A percentile compares a stretch with the other conserved stretches of the same genome.
These are phyloP conservation scores for Eristalinus aeneus DNA, from an alignment of 2,888 invertebrate genomes.

Conservation along the genomic window DNA sequence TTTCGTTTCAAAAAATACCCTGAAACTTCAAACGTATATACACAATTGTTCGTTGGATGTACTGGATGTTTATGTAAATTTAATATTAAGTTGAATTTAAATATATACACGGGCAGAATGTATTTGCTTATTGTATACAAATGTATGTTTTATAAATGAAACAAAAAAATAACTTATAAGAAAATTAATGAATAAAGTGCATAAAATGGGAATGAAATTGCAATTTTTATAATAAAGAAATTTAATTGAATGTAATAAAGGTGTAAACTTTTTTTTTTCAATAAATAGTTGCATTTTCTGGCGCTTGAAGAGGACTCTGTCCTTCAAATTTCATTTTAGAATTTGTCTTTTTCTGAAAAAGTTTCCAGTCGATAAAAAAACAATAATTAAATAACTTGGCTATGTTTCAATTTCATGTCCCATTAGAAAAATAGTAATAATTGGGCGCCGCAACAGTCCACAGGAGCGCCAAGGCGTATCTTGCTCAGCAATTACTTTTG, in stretches of 20 bases:
- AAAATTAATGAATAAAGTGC: conserved; percentile 36
- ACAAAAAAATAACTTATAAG: conserved; percentile 12
- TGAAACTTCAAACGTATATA: conserved; percentile 6
- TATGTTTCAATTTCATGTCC: too few species aligned
- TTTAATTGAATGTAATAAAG: background rate
- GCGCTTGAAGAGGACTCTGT: too few species aligned
- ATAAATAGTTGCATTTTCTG: too few species aligned
- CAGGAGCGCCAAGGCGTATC: too few species aligned
- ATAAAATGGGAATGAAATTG: conserved; percentile 36
- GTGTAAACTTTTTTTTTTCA: too few species aligned
- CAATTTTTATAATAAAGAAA: conserved; percentile 22
- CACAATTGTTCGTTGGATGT: conserved; percentile 46
- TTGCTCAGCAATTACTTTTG: too few species aligned
- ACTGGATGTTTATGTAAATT: conserved; percentile 58
- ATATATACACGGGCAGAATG: conserved; percentile 17
- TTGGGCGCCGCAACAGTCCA: too few species aligned
- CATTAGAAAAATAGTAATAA: too few species aligned
- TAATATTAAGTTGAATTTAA: conserved; percentile 37
- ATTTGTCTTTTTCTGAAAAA: too few species aligned
- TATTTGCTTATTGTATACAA: conserved; percentile 38
- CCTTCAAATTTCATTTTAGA: too few species aligned
- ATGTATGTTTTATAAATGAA: conserved; percentile 35
- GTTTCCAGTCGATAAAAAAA: too few species aligned
- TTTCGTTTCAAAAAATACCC: background rate
- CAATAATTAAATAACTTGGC: too few species aligned